Percentiles rank a stretch among this genome's conserved stretches.
Evolutionary conservation across 2,113 vertebrate genomes (phyloP).

Genomic region (Marcusenius ussheri): DNA sequence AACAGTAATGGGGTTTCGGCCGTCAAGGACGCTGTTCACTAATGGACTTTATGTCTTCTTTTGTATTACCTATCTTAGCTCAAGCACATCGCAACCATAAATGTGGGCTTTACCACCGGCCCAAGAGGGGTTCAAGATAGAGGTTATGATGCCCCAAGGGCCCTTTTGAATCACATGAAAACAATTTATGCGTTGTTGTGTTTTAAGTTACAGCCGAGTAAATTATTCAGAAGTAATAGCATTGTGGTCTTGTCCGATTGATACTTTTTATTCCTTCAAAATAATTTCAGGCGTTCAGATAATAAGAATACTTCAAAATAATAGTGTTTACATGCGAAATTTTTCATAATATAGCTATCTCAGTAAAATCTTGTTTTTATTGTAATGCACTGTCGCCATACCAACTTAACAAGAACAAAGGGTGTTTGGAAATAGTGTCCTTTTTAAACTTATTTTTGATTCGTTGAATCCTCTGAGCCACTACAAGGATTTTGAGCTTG

Average conservation of each 20-base stretch:
- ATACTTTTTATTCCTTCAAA: slow-evolving; percentile 52
- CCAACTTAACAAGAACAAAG: neutral
- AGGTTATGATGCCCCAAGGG: neutral
- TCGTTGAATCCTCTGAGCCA: neutral
- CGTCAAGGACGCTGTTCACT: neutral
- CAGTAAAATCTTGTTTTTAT: neutral
- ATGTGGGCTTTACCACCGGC: neutral
- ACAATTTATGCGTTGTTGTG: neutral
- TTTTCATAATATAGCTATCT: neutral
- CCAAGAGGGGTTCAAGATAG: neutral
- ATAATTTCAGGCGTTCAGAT: slow-evolving; percentile 53
- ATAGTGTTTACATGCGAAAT: neutral
- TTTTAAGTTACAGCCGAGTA: slow-evolving; percentile 29
- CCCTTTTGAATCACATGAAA: neutral
- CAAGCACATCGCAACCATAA: neutral
- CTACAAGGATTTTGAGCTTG: neutral
- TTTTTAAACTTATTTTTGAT: neutral
- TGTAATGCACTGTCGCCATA: neutral
- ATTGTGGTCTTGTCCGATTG: slow-evolving; percentile 52
- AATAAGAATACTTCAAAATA: slow-evolving; percentile 1
- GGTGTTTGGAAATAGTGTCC: neutral
- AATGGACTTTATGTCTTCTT: neutral
- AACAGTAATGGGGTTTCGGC: neutral
- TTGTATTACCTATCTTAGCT: neutral
- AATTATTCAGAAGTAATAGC: slow-evolving; percentile 34